A percentile compares a stretch with the other conserved stretches of the same genome.
phyloP scores from a whole-genome alignment of 2,888 invertebrate species.

The Pterobdella sp. region DNA sequence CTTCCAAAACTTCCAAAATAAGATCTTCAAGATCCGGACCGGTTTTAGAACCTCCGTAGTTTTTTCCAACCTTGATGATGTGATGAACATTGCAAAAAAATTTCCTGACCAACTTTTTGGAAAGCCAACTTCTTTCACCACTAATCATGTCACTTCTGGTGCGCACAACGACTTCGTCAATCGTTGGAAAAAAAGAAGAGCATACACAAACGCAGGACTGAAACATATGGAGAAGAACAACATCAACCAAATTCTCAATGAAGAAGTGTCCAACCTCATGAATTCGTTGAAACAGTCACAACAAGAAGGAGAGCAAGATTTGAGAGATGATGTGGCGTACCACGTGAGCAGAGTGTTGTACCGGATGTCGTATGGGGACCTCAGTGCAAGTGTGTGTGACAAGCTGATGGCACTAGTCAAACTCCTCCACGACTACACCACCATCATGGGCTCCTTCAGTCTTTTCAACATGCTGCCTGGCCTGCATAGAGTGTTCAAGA shows the following conservation, averaged over 20 bases:
- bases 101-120: slow-evolving; percentile 28
- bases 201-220: slow-evolving; percentile 30
- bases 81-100: slow-evolving; percentile 15
- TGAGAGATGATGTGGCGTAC: slow-evolving; percentile 22
- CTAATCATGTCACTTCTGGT: slow-evolving; percentile 18
- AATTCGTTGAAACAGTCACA: background rate
- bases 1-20: background rate
- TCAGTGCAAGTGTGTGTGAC: background rate
- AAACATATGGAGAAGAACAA: slow-evolving; percentile 26
- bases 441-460: slow-evolving; percentile 30
- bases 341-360: slow-evolving; percentile 27
- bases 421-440: slow-evolving; percentile 31
- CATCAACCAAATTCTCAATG: slow-evolving; percentile 19
- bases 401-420: slow-evolving; percentile 14
- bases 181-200: slow-evolving; percentile 27
- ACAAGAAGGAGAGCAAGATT: background rate
- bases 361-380: slow-evolving; percentile 24
- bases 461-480: slow-evolving; percentile 29
- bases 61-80: slow-evolving; percentile 16
- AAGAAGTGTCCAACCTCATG: slow-evolving; percentile 24
- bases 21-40: slow-evolving; percentile 23
- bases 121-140: slow-evolving; percentile 28
- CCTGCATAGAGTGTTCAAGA: slow-evolving; percentile 10
- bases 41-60: slow-evolving; percentile 26
- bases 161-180: slow-evolving; percentile 30